Evolutionary conservation across 2,888 invertebrate species (phyloP).

Genomic region (Tachina grossa): DNA sequence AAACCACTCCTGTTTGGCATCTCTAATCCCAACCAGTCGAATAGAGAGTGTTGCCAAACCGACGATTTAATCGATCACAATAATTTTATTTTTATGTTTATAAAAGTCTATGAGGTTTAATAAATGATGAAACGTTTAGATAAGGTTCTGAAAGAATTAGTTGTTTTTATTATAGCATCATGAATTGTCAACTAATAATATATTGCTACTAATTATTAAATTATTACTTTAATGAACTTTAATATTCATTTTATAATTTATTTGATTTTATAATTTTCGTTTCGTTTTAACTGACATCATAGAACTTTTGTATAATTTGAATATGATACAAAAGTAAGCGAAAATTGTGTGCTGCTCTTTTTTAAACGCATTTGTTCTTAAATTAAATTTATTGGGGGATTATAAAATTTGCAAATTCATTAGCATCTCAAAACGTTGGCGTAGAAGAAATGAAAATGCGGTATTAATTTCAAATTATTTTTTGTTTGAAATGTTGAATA

Average conservation of each 20-base stretch:
- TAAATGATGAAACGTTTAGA: neutral
- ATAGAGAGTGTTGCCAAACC: no score
- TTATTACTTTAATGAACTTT: conserved; percentile 15
- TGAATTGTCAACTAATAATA: conserved; percentile 6
- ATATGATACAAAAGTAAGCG: conserved; percentile 5
- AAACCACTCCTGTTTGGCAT: no score
- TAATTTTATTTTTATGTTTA: neutral
- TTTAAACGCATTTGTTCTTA: neutral
- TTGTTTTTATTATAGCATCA: neutral
- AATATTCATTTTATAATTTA: neutral
- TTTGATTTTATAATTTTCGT: neutral
- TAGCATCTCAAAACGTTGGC: neutral
- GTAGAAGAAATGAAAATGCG: neutral
- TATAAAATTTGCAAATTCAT: conserved; percentile 18
- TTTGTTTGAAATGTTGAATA: no score
- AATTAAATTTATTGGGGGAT: conserved; percentile 22
- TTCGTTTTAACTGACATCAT: conserved; percentile 8
- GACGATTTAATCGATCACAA: no score
- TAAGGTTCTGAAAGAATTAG: conserved; percentile 1
- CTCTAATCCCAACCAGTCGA: no score
- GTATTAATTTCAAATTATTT: neutral
- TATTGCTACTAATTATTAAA: conserved; percentile 22
- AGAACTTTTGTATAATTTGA: neutral
- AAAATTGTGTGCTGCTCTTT: neutral
- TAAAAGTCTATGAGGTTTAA: no score